Percentiles rank a stretch among this genome's conserved stretches.
phyloP scores from a whole-genome alignment of 2,888 invertebrate species.

The Trachelus iudaicus region DNA sequence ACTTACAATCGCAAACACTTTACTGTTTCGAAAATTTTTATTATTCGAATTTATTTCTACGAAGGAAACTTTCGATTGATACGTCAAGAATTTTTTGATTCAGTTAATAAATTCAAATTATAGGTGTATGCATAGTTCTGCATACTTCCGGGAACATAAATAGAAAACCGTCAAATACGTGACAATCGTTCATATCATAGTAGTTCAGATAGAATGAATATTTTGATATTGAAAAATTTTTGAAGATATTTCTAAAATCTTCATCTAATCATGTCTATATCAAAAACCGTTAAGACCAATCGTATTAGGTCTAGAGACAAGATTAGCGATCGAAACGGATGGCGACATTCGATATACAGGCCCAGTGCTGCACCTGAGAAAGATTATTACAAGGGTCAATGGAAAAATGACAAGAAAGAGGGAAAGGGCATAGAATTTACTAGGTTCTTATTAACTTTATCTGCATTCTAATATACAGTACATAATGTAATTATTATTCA shows the following conservation, averaged over 20 bases:
- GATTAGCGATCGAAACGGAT: constrained; percentile 67
- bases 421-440: constrained; percentile 54
- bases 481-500: background rate
- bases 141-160: background rate
- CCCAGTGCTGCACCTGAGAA: constrained; percentile 47
- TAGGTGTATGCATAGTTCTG: background rate
- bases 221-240: background rate
- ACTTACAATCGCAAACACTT: background rate
- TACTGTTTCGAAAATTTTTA: background rate
- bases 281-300: constrained; percentile 67
- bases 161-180: background rate
- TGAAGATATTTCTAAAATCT: background rate
- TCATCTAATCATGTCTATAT: constrained; percentile 53
- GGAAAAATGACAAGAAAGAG: constrained; percentile 68
- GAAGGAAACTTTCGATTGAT: background rate
- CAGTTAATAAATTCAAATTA: background rate
- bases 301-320: constrained; percentile 36
- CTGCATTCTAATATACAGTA: background rate
- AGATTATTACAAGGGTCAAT: constrained; percentile 70
- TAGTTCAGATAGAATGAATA: background rate
- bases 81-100: background rate
- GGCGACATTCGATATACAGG: constrained; percentile 70
- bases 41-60: background rate
- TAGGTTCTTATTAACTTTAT: constrained; percentile 26
- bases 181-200: background rate